Evolutionary conservation across 2,888 invertebrate species (phyloP).

Genomic region (Hypsopygia costalis): DNA sequence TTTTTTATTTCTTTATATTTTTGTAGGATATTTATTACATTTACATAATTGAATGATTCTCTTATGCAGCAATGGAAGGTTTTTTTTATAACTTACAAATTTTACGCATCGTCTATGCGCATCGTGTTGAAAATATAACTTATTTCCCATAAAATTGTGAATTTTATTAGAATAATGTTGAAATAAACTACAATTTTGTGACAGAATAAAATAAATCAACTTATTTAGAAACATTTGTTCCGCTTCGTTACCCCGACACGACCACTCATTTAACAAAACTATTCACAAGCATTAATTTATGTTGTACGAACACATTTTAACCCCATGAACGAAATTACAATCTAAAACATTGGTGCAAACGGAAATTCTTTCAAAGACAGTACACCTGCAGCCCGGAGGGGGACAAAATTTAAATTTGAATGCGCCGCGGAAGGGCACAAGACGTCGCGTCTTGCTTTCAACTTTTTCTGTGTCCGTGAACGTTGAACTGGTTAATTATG

Average conservation of each 20-base stretch:
- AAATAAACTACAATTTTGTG: no score
- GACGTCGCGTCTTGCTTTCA: constrained; percentile 37
- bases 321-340: constrained; percentile 25
- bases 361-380: constrained; percentile 63
- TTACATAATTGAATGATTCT: no score
- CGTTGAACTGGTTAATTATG: constrained; percentile 22
- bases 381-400: constrained; percentile 58
- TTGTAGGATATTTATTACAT: no score
- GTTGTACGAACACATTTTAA: constrained; percentile 12
- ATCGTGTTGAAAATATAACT: no score
- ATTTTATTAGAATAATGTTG: no score
- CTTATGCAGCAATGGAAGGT: no score
- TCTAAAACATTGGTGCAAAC: constrained; percentile 40
- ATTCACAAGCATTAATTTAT: constrained; percentile 5
- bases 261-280: neutral
- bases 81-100: no score
- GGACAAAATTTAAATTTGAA: constrained; percentile 72
- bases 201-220: neutral
- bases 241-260: neutral
- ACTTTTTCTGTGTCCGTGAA: constrained; percentile 24
- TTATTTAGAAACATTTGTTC: constrained; percentile 8
- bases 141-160: neutral
- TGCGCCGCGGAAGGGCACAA: constrained; percentile 59
- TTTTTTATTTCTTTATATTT: no score
- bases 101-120: no score